Evolutionary conservation across 1,140 invertebrate species (phyloP).

Genomic region (Drosophila baimaii): DNA sequence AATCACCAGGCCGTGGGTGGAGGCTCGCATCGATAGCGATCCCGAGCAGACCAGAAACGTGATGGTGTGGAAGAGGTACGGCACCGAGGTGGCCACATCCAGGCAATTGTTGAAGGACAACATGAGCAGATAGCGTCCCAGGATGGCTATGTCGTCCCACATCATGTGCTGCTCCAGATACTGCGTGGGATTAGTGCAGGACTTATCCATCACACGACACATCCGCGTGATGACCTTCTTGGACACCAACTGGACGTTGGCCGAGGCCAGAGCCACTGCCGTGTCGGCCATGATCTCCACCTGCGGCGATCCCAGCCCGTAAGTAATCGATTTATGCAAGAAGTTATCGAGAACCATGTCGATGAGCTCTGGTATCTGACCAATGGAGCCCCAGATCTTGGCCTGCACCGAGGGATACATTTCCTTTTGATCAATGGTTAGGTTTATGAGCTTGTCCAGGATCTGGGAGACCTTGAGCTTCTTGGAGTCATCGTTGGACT

Average conservation of each 20-base stretch:
- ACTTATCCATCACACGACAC: constrained; percentile 96
- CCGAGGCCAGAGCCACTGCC: constrained; percentile 97
- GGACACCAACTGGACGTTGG: constrained; percentile 97
- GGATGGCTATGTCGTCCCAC: constrained; percentile 99
- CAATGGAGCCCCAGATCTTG: constrained; percentile 99
- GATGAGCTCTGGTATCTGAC: constrained; percentile 96
- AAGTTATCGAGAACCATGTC: constrained; percentile 99
- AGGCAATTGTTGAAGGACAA: constrained; percentile 99
- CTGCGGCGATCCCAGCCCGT: constrained; percentile 95
- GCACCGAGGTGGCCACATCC: constrained; percentile 97
- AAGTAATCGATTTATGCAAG: constrained; percentile 95
- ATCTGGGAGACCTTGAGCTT: constrained; percentile 97
- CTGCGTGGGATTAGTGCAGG: constrained; percentile 96
- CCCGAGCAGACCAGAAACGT: constrained; percentile 98
- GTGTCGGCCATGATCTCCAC: constrained; percentile 99
- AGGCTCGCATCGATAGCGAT: constrained; percentile 96
- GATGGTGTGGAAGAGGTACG: constrained; percentile 98
- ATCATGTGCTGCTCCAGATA: constrained; percentile 97
- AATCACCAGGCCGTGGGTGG: constrained; percentile 97
- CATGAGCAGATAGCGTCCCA: constrained; percentile 98
- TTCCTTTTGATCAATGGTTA: constrained; percentile 98
- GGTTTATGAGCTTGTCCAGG: constrained; percentile 96
- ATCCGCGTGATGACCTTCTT: constrained; percentile 97
- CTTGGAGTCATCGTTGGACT: constrained; percentile 96
- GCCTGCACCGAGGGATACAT: constrained; percentile 99